Conservation (phyloP, 2,113 vertebrate species). For the Myocastor coypus region DNA sequence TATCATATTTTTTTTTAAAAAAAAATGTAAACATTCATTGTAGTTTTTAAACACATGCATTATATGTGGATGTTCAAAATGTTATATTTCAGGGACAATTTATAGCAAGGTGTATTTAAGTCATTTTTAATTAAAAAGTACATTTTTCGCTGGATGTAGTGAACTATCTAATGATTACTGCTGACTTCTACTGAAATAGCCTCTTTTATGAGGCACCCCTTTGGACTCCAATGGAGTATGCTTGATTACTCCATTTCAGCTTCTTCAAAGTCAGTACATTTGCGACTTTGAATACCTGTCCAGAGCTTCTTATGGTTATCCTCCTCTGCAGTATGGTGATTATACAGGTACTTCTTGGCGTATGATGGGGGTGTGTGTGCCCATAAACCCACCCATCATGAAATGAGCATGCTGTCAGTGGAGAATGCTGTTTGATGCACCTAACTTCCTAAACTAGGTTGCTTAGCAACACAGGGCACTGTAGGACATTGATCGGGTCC, state of each 20-base stretch:
- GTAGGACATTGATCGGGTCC: neutral
- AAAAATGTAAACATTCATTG: neutral
- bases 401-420: neutral
- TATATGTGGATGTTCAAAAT: neutral
- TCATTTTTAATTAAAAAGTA: conserved; percentile 7
- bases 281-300: neutral
- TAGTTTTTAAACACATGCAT: neutral
- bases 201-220: neutral
- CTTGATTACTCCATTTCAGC: neutral
- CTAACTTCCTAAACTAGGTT: neutral
- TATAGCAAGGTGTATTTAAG: neutral
- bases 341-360: neutral
- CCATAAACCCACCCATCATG: neutral
- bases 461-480: too few relatives aligned
- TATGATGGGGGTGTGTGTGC: neutral
- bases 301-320: neutral
- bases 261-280: neutral
- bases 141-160: neutral
- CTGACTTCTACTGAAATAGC: neutral
- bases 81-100: neutral
- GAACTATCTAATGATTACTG: neutral
- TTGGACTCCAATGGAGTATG: neutral
- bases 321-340: neutral
- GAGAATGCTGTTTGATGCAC: neutral
- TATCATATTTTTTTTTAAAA: neutral